Conservation (phyloP, 2,797 vertebrate genomes). For the Centroberyx gerrardi region DNA sequence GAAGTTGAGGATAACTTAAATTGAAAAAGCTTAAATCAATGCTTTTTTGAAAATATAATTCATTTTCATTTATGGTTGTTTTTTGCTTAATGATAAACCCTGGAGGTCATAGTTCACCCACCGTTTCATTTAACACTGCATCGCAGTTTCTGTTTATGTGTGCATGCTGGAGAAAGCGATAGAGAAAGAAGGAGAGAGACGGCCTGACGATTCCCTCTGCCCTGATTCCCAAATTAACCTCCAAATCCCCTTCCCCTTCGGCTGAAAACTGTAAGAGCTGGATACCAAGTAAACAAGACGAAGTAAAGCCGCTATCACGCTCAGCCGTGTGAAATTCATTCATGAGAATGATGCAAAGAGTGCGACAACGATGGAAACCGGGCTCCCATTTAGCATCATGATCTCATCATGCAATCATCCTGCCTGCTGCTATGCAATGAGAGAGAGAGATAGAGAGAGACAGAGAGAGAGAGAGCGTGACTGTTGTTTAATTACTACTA, state of each 20-base stretch:
- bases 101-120: no score
- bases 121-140: no score
- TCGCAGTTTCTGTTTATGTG: not conserved
- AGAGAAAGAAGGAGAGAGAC: not conserved
- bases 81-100: no score
- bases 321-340: constrained; percentile 41
- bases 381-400: constrained; percentile 26
- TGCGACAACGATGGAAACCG: constrained; percentile 48
- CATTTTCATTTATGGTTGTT: no score
- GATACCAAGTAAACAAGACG: constrained; percentile 24
- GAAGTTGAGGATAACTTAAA: no score
- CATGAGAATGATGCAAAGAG: constrained; percentile 58
- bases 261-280: not conserved
- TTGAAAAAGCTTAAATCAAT: no score
- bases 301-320: constrained; percentile 18
- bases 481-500: constrained; percentile 11
- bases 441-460: not conserved
- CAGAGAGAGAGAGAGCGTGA: not conserved
- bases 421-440: not conserved
- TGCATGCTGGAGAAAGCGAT: not conserved
- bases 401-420: constrained; percentile 38
- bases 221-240: not conserved
- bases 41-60: no score
- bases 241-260: not conserved
- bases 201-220: not conserved